Evolutionary conservation across 35 echinoderm and acorn worm species (phyloP).

Genomic region (Holothuria glaberrima): DNA sequence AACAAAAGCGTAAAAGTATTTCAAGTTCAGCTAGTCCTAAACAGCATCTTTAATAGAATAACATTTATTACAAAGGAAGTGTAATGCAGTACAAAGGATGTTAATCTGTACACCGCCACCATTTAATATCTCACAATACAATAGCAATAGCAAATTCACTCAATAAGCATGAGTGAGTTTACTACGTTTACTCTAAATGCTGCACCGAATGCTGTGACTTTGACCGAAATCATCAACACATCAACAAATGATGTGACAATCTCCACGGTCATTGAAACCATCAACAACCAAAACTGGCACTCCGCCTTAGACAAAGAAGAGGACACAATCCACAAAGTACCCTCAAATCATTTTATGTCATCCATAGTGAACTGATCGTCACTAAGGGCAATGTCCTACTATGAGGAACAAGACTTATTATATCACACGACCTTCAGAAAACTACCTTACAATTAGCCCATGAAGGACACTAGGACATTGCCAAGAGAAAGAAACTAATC

Average conservation of each 20-base stretch:
- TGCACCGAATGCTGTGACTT: neutral
- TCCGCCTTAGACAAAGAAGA: conserved; percentile 1
- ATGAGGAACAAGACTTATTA: conserved; percentile 1
- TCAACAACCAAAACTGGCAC: conserved; percentile 10
- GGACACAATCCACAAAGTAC: neutral
- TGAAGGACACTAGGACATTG: conserved; percentile 49
- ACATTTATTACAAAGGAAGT: no score
- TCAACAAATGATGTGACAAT: neutral
- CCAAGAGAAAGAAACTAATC: conserved; percentile 48
- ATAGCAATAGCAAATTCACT: no score
- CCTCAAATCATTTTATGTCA: neutral
- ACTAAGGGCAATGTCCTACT: neutral
- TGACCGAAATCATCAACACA: neutral
- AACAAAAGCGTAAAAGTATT: no score
- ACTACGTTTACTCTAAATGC: conserved; percentile 47
- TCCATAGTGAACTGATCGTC: neutral
- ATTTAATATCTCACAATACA: no score
- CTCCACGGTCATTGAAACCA: neutral
- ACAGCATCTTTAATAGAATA: no score
- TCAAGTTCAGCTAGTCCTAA: no score
- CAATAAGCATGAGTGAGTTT: conserved; percentile 35
- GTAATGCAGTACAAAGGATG: no score
- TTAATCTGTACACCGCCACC: no score
- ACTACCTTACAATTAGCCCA: neutral
- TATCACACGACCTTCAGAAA: neutral